Percentiles rank a stretch among this genome's conserved stretches.
Conservation (phyloP, 2,797 vertebrate genomes). For the Acrocephalus scirpaceus region DNA sequence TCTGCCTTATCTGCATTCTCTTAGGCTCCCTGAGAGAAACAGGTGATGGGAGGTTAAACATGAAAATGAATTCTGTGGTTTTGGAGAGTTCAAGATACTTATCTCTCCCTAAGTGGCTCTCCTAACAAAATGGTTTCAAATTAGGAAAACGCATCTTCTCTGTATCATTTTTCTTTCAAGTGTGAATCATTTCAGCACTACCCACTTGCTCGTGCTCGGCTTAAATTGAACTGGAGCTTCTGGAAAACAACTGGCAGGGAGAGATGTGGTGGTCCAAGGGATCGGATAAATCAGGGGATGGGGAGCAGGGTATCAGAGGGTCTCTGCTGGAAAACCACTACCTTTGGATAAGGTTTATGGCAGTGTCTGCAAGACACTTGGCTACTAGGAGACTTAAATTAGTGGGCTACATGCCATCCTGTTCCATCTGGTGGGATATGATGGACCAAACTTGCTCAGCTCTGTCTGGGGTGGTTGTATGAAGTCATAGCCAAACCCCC, state of each 20-base stretch:
- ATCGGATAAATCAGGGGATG: background rate
- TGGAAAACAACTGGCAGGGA: background rate
- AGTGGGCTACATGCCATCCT: background rate
- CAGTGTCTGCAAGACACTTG: background rate
- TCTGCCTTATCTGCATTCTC: constrained; percentile 61
- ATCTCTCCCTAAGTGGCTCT: constrained; percentile 66
- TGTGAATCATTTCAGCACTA: constrained; percentile 30
- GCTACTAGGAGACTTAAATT: background rate
- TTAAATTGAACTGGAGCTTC: background rate
- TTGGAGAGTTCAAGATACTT: constrained; percentile 65
- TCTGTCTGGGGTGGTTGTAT: background rate
- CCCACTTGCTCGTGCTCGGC: background rate
- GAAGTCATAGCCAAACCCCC: background rate
- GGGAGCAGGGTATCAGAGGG: background rate
- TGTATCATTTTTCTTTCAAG: constrained; percentile 52
- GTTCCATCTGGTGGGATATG: background rate
- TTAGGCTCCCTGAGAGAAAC: constrained; percentile 25
- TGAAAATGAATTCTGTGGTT: constrained; percentile 62
- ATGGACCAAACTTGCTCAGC: background rate
- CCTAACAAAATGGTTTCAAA: constrained; percentile 63
- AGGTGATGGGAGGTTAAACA: constrained; percentile 51
- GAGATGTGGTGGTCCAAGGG: background rate
- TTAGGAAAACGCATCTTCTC: constrained; percentile 33
- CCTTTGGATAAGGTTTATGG: background rate
- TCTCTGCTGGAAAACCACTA: background rate